Conservation (phyloP, 2,797 vertebrate species). For the Pseudochirops cupreus region DNA sequence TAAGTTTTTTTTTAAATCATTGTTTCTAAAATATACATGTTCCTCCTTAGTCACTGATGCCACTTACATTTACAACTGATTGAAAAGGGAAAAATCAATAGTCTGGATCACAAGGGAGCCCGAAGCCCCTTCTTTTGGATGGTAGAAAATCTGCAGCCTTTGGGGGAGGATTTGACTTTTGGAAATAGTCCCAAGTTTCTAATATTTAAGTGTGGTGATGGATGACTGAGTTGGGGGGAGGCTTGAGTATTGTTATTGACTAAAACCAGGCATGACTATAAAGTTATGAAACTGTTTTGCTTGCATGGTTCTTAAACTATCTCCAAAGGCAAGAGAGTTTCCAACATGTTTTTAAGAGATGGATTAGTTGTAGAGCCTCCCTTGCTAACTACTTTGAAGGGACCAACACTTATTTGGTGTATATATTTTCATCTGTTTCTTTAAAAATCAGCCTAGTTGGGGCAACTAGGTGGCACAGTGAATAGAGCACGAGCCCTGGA, state of each 20-base stretch:
- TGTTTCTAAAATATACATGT: background rate
- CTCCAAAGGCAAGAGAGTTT: background rate
- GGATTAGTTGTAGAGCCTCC: background rate
- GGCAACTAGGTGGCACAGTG: too few relatives aligned
- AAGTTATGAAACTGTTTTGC: background rate
- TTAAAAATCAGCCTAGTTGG: background rate
- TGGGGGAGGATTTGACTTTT: background rate
- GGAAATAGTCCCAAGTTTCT: background rate
- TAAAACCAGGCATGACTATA: background rate
- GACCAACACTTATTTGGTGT: background rate
- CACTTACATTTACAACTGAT: background rate
- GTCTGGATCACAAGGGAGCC: background rate
- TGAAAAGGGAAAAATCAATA: background rate
- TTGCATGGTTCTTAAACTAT: background rate
- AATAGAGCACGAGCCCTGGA: too few relatives aligned
- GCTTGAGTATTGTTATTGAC: background rate
- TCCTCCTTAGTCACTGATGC: background rate
- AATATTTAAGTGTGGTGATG: background rate
- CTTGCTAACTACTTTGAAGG: background rate
- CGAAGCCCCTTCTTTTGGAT: background rate
- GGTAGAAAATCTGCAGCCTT: background rate
- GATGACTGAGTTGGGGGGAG: background rate
- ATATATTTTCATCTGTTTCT: background rate
- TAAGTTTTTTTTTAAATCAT: background rate
- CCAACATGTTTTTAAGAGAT: background rate